Evolutionary conservation across 1,140 invertebrate genomes (phyloP).

Genomic region (Cherax quadricarinatus): DNA sequence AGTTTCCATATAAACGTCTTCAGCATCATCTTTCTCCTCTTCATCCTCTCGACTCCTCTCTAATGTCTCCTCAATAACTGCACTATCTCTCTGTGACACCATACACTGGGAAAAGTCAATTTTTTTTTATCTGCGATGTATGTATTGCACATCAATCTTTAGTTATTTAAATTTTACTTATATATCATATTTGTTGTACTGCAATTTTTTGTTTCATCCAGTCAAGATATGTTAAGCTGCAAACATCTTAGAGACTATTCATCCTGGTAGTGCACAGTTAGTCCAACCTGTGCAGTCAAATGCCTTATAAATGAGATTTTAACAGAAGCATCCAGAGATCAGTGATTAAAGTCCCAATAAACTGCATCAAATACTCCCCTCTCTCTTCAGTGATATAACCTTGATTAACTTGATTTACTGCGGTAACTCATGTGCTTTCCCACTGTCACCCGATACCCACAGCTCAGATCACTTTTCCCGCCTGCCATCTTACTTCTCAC

Average conservation of each 20-base stretch:
- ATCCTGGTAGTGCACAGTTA: too few species aligned
- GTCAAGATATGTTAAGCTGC: too few species aligned
- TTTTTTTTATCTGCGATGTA: neutral
- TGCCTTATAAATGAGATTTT: too few species aligned
- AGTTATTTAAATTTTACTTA: too few species aligned
- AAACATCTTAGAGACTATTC: too few species aligned
- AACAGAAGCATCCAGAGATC: too few species aligned
- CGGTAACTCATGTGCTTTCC: neutral
- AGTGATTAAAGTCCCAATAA: too few species aligned
- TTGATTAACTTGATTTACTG: neutral
- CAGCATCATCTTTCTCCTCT: conserved; percentile 41
- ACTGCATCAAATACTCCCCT: neutral
- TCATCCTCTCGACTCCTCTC: conserved; percentile 13
- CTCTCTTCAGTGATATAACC: neutral
- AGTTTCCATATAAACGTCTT: conserved; percentile 46
- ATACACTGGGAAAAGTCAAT: neutral
- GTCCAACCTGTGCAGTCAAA: too few species aligned
- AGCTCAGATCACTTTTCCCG: neutral
- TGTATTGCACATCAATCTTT: too few species aligned
- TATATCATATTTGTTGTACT: too few species aligned
- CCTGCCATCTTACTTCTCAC: neutral
- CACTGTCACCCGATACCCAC: neutral
- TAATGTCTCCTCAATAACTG: conserved; percentile 8
- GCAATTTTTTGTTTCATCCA: too few species aligned
- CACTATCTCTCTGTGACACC: neutral